Base-by-base conservation (phyloP, 2,888 invertebrate species). In the Andrena chrysosceles region DNA sequence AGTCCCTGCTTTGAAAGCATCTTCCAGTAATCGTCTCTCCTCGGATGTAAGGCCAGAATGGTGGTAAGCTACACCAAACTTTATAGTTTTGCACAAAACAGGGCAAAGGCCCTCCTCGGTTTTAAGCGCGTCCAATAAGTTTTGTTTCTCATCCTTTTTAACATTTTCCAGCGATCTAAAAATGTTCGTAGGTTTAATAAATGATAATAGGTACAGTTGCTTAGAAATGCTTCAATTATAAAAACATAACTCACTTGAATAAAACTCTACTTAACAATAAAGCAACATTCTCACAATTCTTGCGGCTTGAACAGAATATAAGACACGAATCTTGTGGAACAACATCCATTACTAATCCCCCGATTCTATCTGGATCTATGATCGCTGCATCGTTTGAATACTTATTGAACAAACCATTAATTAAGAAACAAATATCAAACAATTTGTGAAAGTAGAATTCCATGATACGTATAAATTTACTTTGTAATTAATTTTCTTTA, bases 221-320 rank as follows among this genome's bases (percentile, higher is more conserved):
- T 20, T 42, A 0, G 26, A 49, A 67, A 8, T 26, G 63, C 7
- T 59, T 49, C 42, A 26, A 69, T 29, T 59, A 42, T 29, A 56
- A 66, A 62, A 69, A 26, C 20, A 60, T 60, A 83, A 64, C 33
- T 85, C 68, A 94, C 94, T 91, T 94, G 29, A 94, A 94, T 77
- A 96, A 94, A 85, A 97, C 94, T 91, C 96, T 96, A 89, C 97
- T 96, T 13, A 99, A 94, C 23, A 98, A 94, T 29, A 95, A 91
- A 0, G 98, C 97, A 2, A 99, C 97, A 94, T 98, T 99, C 94
- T 99, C 98, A 92, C 98, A 98, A 94, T 98, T 98, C 90, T 97
- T 96, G 91, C 98, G 98, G 2, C 98, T 97, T n/a, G 98, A 96
- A 93, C 99, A 99, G 95, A 99, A 99, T 60, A 99, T 96, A 0